A percentile compares a stretch with the other conserved stretches of the same genome.
Conservation (phyloP, 2,113 vertebrate genomes). For the Neolamprologus brichardi region DNA sequence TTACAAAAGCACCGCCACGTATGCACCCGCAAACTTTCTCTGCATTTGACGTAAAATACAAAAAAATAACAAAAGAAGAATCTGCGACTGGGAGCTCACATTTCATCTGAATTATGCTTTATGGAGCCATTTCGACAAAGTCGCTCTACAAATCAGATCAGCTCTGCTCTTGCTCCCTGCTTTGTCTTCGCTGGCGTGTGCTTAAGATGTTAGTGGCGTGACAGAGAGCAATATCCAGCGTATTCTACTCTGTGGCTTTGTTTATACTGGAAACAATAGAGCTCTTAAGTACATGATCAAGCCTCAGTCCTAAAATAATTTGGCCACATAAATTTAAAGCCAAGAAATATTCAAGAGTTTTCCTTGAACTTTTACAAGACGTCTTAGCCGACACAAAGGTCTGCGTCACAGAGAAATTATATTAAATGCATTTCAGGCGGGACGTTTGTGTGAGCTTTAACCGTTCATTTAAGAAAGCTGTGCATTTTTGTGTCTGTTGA, state of each 20-base stretch:
- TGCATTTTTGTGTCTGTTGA: neutral
- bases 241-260: neutral
- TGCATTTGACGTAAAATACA: neutral
- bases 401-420: neutral
- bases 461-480: neutral
- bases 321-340: neutral
- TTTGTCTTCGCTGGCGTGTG: neutral
- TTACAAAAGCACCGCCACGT: neutral
- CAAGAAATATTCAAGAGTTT: neutral
- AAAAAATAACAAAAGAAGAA: neutral
- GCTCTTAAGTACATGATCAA: neutral
- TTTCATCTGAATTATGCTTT: constrained; percentile 8
- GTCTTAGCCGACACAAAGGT: neutral
- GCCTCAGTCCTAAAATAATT: neutral
- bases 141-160: constrained; percentile 26
- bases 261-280: neutral
- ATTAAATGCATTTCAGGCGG: neutral
- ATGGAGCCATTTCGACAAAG: neutral
- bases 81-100: constrained; percentile 23
- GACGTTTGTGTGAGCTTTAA: neutral
- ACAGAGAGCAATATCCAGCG: constrained; percentile 25
- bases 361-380: neutral
- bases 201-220: constrained; percentile 8
- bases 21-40: neutral
- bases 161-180: neutral